Evolutionary conservation across 2,888 invertebrate species (phyloP), one percentile per base, ranked within the genome.

Genomic region (Drosophila neutralis): DNA sequence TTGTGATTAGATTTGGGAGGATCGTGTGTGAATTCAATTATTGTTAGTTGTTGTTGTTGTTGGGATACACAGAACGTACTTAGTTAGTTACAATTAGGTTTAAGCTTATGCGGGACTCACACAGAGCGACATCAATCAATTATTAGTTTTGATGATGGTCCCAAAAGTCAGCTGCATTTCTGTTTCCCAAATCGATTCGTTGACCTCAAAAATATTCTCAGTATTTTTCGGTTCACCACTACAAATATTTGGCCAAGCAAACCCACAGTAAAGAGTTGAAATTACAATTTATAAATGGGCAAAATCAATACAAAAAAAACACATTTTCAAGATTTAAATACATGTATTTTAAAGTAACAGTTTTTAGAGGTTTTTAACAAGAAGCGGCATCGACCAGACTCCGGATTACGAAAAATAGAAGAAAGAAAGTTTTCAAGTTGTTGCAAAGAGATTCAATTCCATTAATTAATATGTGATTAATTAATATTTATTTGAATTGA

Each of bases 41-140:
- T 60, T 36, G 56, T 63, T 49, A 64, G 63, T 53, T 71, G 59
- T 80, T 24, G 24, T 24, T 24, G 24, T 24, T 40, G 15, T 56
- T 40, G 58, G 38, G 52, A 56, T 58, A 73, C 59, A 59, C 78
- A 57, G 42, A 57, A 31, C 10, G 31, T 60, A 71, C 51, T 56
- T 29, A 35, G 62, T 83, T 80, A 80, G 69, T 69, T 33, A 40
- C 56, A 49, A 69, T 65, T 65, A 67, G 29, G 24, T 21, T 29
- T 33, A 21, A 31, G 13, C 11, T 15, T n/a, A 40, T 45, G 24
- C 24, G 15, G 2, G 24, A 15, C 4, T 24, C 45, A 45, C 45
- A 24, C 45, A 45, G 15, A 24, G 45, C 15, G 45, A 24, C 24
- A 45, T 15, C 24, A 45, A 45, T 45, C 45, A 24, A 24, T 15